phyloP scores from a whole-genome alignment of 2,888 invertebrate genomes.

The Agrochola circellaris region DNA sequence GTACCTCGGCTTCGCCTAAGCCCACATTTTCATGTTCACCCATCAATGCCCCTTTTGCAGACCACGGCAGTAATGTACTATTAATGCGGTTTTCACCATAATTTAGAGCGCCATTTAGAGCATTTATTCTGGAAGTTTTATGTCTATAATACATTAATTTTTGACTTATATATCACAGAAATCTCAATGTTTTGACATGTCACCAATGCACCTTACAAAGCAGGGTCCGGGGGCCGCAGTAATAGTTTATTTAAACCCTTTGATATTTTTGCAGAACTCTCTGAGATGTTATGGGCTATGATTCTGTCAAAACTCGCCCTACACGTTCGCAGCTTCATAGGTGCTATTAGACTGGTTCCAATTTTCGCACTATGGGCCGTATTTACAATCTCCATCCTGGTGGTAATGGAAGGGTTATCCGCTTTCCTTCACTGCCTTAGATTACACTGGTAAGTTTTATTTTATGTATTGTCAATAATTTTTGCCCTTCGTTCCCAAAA shows the following conservation, averaged over 20 bases:
- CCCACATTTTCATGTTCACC: no score
- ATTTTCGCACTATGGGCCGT: conserved; percentile 94
- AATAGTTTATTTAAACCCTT: not conserved
- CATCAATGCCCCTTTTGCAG: no score
- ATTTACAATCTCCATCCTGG: conserved; percentile 94
- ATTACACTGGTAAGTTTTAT: conserved; percentile 95
- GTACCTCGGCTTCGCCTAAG: no score
- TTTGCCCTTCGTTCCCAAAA: no score
- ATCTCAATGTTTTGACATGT: not conserved
- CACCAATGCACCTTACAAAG: no score
- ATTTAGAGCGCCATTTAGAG: no score
- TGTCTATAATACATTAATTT: no score
- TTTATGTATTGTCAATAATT: not conserved
- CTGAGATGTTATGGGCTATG: conserved; percentile 95
- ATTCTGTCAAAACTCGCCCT: conserved; percentile 90
- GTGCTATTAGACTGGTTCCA: conserved; percentile 89
- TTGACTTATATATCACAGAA: not conserved
- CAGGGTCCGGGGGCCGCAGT: not conserved
- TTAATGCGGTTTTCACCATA: no score
- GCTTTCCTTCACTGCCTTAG: conserved; percentile 97
- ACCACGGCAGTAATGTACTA: no score
- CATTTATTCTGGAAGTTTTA: no score
- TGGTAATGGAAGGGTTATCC: conserved; percentile 97
- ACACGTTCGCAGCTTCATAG: conserved; percentile 72
- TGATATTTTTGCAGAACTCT: conserved; percentile 91